These are phyloP conservation scores for Balearica regulorum DNA, from an alignment of 2,797 vertebrate species.

Conservation along the genomic window DNA sequence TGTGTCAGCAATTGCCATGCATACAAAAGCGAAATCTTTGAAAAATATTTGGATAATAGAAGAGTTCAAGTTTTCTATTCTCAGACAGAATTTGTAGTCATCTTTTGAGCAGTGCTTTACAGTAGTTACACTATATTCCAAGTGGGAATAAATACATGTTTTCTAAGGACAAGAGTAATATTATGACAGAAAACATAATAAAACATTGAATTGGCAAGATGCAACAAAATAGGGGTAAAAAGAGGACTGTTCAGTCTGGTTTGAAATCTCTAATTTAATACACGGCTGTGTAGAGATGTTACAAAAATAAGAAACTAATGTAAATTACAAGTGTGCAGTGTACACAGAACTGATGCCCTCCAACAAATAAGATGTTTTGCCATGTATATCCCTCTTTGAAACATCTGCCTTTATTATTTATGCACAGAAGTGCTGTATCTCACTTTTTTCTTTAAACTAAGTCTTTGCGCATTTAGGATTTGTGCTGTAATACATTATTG, in stretches of 20 bases:
- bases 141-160: conserved; percentile 71
- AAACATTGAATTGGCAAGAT: conserved; percentile 67
- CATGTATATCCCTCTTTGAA: background rate
- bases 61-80: conserved; percentile 69
- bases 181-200: conserved; percentile 74
- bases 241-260: conserved; percentile 62
- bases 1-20: conserved; percentile 41
- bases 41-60: conserved; percentile 69
- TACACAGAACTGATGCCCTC: background rate
- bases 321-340: conserved; percentile 18
- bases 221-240: conserved; percentile 64
- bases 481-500: background rate
- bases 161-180: conserved; percentile 71
- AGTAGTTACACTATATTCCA: conserved; percentile 64
- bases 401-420: conserved; percentile 4
- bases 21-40: conserved; percentile 34
- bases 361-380: conserved; percentile 24
- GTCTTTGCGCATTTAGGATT: background rate
- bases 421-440: background rate
- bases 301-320: conserved; percentile 22
- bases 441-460: background rate
- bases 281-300: background rate
- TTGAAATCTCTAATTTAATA: conserved; percentile 67
- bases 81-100: conserved; percentile 47
- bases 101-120: conserved; percentile 67